A percentile compares a stretch with the other conserved stretches of the same genome.
These are phyloP conservation scores for Vulpes vulpes DNA, from an alignment of 2,113 vertebrate genomes.

Conservation along the genomic window DNA sequence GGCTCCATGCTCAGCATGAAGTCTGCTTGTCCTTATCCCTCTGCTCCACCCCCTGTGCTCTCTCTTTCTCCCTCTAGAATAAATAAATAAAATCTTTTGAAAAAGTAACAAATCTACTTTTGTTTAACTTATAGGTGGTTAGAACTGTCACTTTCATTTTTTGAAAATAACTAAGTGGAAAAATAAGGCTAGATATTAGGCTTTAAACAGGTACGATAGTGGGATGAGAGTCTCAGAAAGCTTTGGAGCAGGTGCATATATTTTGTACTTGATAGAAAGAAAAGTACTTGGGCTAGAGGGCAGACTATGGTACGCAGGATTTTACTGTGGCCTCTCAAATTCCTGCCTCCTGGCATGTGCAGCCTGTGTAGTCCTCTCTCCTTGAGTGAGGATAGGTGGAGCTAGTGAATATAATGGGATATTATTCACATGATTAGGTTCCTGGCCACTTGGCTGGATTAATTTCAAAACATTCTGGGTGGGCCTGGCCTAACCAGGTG, in stretches of 20 bases:
- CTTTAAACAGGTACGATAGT: background rate
- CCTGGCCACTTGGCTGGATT: background rate
- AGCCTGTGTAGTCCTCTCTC: background rate
- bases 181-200: background rate
- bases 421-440: background rate
- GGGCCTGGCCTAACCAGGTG: background rate
- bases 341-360: background rate
- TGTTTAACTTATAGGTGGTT: background rate
- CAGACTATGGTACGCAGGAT: background rate
- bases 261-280: background rate
- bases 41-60: background rate
- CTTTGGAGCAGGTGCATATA: background rate
- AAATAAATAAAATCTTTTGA: background rate
- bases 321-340: background rate
- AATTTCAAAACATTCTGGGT: background rate
- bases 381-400: background rate
- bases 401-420: background rate
- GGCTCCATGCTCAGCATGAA: background rate
- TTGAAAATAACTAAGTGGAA: background rate
- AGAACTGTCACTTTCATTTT: conserved; percentile 24
- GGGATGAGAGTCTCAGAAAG: background rate
- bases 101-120: background rate
- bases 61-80: background rate
- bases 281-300: background rate
- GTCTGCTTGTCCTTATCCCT: background rate